Evolutionary conservation across 2,797 vertebrate species (phyloP).

Genomic region (Chaetophractus vellerosus): DNA sequence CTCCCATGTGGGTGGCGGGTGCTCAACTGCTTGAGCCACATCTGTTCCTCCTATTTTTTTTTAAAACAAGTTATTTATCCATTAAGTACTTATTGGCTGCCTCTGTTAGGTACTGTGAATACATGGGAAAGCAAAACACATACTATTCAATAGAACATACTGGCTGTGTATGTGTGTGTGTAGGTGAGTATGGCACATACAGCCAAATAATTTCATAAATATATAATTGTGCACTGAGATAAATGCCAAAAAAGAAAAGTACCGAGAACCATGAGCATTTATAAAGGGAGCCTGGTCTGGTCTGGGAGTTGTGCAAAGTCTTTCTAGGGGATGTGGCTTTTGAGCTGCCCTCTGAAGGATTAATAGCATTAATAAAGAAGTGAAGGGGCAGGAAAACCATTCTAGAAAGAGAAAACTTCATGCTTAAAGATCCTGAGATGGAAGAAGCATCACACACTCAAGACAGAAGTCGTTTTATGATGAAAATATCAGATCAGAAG

Average conservation of each 20-base stretch:
- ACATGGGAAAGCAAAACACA: not conserved
- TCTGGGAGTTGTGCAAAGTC: not conserved
- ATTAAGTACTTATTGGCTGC: not conserved
- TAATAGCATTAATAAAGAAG: not conserved
- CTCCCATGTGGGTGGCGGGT: too few species aligned
- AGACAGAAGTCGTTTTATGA: not conserved
- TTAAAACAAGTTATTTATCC: not conserved
- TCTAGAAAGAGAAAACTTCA: not conserved
- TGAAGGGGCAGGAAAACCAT: not conserved
- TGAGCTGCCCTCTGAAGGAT: not conserved
- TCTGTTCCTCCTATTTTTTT: not conserved
- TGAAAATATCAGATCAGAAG: conserved; percentile 14
- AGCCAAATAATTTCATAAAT: conserved; percentile 1
- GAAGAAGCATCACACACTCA: not conserved
- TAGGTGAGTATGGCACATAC: not conserved
- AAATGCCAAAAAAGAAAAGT: not conserved
- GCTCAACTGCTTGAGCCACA: too few species aligned
- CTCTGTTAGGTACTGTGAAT: not conserved
- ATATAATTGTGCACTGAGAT: not conserved
- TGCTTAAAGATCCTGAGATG: not conserved
- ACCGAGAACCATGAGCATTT: not conserved
- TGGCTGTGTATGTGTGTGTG: not conserved
- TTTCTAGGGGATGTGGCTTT: not conserved
- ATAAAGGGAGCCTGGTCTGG: not conserved
- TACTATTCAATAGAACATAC: not conserved